Conservation (phyloP, 2,797 vertebrate genomes). For the Pterois miles region DNA sequence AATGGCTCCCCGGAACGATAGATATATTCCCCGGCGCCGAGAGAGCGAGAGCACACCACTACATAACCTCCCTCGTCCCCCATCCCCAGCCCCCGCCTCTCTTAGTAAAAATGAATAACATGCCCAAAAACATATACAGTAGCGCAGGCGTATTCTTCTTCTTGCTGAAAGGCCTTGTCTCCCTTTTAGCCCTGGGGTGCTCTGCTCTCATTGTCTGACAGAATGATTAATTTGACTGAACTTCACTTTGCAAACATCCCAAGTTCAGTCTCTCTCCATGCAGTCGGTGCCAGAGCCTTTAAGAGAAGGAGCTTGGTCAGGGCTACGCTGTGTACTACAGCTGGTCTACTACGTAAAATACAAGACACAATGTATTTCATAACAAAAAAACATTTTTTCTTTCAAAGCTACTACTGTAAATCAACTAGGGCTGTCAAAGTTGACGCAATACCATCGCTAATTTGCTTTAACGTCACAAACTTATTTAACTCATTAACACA, state of each 20-base stretch:
- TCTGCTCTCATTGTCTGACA: slow-evolving; percentile 85
- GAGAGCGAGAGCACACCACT: slow-evolving; percentile 48
- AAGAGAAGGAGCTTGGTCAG: slow-evolving; percentile 31
- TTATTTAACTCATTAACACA: too few relatives aligned
- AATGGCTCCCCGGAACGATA: slow-evolving; percentile 66
- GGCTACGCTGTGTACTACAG: neutral
- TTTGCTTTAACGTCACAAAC: too few relatives aligned
- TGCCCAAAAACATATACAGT: slow-evolving; percentile 71
- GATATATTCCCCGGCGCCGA: slow-evolving; percentile 62
- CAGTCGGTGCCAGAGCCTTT: slow-evolving; percentile 42
- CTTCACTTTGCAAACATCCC: slow-evolving; percentile 85
- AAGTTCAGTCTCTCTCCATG: slow-evolving; percentile 70
- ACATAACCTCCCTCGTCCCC: slow-evolving; percentile 43
- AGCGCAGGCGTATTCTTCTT: slow-evolving; percentile 74
- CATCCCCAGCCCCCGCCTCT: slow-evolving; percentile 1
- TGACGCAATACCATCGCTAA: too few relatives aligned
- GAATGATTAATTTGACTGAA: slow-evolving; percentile 86
- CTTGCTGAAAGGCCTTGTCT: slow-evolving; percentile 82
- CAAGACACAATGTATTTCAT: slow-evolving; percentile 4
- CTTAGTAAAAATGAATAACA: slow-evolving; percentile 82
- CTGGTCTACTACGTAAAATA: slow-evolving; percentile 39
- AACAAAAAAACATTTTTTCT: neutral
- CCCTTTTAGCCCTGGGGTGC: slow-evolving; percentile 80
- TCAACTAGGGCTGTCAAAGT: neutral
- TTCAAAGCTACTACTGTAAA: slow-evolving; percentile 8